phyloP scores from a whole-genome alignment of 1,140 invertebrate genomes.

The Euglossa dilemma region DNA sequence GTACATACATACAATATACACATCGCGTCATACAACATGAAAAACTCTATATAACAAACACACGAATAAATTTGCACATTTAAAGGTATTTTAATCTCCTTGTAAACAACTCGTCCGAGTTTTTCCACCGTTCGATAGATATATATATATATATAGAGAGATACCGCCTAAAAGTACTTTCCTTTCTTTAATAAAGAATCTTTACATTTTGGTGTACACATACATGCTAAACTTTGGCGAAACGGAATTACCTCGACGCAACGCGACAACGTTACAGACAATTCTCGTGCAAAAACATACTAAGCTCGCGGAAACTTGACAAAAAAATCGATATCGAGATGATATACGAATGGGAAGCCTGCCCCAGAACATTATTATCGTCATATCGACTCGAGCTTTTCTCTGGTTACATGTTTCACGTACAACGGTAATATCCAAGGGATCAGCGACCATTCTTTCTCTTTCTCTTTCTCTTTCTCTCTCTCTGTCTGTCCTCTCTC shows the following conservation, averaged over 20 bases:
- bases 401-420: not conserved
- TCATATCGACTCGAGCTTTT: constrained; percentile 31
- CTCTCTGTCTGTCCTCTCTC: too few species aligned
- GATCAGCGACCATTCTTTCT: not conserved
- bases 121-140: not conserved
- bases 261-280: not conserved
- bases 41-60: not conserved
- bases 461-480: too few species aligned
- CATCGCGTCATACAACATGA: constrained; percentile 5
- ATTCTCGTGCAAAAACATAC: not conserved
- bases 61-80: constrained; percentile 66
- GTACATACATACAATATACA: not conserved
- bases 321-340: constrained; percentile 11
- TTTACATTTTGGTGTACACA: not conserved
- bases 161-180: too few species aligned
- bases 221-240: constrained; percentile 33
- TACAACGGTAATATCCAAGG: not conserved
- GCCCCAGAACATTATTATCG: constrained; percentile 41
- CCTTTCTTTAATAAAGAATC: too few species aligned
- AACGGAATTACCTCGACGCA: not conserved
- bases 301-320: constrained; percentile 4
- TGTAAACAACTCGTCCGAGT: constrained; percentile 15
- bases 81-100: constrained; percentile 41
- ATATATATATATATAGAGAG: too few species aligned
- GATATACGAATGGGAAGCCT: constrained; percentile 53